These are phyloP conservation scores for Chelon auratus DNA, from an alignment of 2,797 vertebrate species.

Conservation along the genomic window DNA sequence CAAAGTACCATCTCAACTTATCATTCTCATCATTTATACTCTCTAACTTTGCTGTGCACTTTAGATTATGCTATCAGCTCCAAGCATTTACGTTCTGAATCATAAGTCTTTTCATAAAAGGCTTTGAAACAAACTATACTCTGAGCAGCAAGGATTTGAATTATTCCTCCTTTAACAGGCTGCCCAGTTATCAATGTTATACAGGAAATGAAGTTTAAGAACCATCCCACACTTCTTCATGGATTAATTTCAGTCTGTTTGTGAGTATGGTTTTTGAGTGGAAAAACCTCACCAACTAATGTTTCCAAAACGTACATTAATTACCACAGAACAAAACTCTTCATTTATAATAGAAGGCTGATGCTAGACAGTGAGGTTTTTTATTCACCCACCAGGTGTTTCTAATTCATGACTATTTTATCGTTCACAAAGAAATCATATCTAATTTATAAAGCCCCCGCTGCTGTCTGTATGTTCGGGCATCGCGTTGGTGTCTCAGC, in stretches of 20 bases:
- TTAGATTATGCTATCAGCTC: constrained; percentile 2
- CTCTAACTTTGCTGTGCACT: neutral
- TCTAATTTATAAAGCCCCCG: constrained; percentile 52
- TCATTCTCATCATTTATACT: neutral
- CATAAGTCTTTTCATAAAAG: neutral
- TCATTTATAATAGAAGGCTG: constrained; percentile 28
- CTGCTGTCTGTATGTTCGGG: constrained; percentile 15
- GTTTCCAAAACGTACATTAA: neutral
- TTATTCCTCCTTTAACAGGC: neutral
- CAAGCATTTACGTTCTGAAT: neutral
- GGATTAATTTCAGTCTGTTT: neutral
- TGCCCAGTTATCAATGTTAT: neutral
- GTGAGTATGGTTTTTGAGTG: neutral
- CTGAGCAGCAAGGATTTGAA: neutral
- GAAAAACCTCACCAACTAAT: neutral
- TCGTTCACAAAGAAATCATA: constrained; percentile 41
- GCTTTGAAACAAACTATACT: neutral
- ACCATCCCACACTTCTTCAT: neutral
- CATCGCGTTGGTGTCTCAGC: constrained; percentile 15
- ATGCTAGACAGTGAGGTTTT: neutral
- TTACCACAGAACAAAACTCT: neutral
- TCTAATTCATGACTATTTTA: constrained; percentile 32
- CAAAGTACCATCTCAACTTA: neutral
- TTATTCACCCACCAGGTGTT: neutral
- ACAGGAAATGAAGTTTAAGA: constrained; percentile 1